Evolutionary conservation across 2,797 vertebrate genomes (phyloP).

Genomic region (Xyrichtys novacula): DNA sequence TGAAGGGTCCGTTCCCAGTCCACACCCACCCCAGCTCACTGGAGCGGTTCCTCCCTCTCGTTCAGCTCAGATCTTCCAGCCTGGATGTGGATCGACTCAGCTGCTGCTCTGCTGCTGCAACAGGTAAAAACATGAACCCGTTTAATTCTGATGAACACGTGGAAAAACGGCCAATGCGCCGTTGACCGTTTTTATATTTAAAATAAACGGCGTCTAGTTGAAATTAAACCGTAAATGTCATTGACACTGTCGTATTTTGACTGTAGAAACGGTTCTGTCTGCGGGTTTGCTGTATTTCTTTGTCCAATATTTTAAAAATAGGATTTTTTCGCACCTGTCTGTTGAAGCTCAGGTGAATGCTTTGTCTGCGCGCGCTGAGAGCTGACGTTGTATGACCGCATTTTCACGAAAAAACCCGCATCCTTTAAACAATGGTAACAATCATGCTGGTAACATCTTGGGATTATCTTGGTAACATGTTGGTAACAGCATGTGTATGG

Average conservation of each 20-base stretch:
- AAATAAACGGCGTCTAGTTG: too few species aligned
- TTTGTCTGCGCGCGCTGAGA: conserved; percentile 31
- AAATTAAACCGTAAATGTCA: neutral
- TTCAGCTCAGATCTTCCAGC: conserved; percentile 34
- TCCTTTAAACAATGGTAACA: too few species aligned
- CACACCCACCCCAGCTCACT: conserved; percentile 50
- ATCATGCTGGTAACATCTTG: too few species aligned
- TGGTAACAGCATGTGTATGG: too few species aligned
- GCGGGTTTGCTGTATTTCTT: conserved; percentile 16
- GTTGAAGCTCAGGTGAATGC: neutral
- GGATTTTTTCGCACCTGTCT: conserved; percentile 17
- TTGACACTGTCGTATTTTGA: conserved; percentile 15
- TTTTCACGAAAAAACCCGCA: too few species aligned
- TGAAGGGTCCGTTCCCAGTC: conserved; percentile 59
- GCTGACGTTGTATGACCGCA: too few species aligned
- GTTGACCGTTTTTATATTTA: too few species aligned
- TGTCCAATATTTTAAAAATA: neutral
- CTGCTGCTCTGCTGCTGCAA: conserved; percentile 66
- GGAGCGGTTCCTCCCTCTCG: conserved; percentile 60
- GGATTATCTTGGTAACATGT: too few species aligned
- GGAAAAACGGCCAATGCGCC: neutral
- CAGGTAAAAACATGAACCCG: too few species aligned
- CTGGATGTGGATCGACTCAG: conserved; percentile 56
- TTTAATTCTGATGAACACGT: too few species aligned
- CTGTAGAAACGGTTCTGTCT: neutral